Conservation (phyloP, 2,797 vertebrate species). For the Eulemur coronatus region DNA sequence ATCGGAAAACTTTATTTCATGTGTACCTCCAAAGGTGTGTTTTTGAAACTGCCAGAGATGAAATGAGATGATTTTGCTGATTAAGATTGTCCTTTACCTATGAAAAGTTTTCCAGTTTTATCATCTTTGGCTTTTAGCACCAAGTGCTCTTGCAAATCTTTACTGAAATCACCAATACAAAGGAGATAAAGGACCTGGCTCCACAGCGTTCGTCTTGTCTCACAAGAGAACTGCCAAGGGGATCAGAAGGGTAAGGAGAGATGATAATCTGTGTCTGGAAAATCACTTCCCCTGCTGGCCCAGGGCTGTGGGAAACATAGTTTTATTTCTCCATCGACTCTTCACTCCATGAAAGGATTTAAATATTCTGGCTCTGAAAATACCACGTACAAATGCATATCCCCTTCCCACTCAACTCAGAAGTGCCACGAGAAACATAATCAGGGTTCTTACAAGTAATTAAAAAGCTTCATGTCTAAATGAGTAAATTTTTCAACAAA, state of each 20-base stretch:
- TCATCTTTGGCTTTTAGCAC: not conserved
- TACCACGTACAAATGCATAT: not conserved
- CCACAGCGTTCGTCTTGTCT: not conserved
- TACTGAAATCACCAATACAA: not conserved
- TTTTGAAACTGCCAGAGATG: not conserved
- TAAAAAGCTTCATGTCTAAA: not conserved
- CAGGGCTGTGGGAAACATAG: not conserved
- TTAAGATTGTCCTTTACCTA: not conserved
- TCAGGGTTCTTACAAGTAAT: not conserved
- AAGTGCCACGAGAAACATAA: not conserved
- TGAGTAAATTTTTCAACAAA: not conserved
- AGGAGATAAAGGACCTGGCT: not conserved
- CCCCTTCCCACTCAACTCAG: not conserved
- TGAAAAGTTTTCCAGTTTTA: not conserved
- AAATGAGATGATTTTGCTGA: not conserved
- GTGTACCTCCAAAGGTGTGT: not conserved
- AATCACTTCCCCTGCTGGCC: not conserved
- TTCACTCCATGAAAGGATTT: not conserved
- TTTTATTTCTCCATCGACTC: not conserved
- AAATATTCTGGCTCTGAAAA: conserved; percentile 16
- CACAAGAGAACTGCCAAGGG: not conserved
- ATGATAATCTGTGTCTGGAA: not conserved
- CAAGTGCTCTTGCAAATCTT: not conserved
- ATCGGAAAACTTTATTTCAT: not conserved
- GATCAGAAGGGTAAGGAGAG: not conserved